These are phyloP conservation scores for Cosmia pyralina DNA, from an alignment of 2,888 invertebrate species.

Conservation along the genomic window DNA sequence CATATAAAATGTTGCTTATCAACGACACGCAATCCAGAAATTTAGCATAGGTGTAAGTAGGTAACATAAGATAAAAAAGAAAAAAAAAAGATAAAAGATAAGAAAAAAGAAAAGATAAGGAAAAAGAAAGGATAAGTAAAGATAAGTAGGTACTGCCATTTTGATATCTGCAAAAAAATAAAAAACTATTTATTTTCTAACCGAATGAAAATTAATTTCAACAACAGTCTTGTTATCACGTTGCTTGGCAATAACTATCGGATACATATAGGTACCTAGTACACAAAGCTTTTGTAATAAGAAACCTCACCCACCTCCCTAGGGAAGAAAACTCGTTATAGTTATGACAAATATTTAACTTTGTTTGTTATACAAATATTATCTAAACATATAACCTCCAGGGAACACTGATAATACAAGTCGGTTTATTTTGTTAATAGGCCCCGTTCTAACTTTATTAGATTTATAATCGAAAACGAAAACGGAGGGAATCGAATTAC, in stretches of 20 bases:
- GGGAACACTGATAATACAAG: slow-evolving; percentile 10
- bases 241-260: slow-evolving; percentile 5
- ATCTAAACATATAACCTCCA: slow-evolving; percentile 15
- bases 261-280: not conserved
- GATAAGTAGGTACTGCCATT: not conserved
- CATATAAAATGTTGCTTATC: not conserved
- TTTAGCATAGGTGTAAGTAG: not conserved
- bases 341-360: slow-evolving; percentile 44
- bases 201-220: not conserved
- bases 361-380: slow-evolving; percentile 26
- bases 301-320: slow-evolving; percentile 28
- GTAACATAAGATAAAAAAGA: too few relatives aligned
- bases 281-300: slow-evolving; percentile 35
- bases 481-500: not conserved
- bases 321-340: slow-evolving; percentile 43
- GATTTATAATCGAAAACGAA: slow-evolving; percentile 7
- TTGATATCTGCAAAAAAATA: not conserved
- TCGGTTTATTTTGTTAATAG: slow-evolving; percentile 13
- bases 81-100: too few relatives aligned
- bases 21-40: not conserved
- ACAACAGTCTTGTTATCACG: not conserved
- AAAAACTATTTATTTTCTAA: not conserved
- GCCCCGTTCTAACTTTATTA: slow-evolving; percentile 7
- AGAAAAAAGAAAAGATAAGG: too few relatives aligned
- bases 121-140: not conserved